Base-by-base conservation (phyloP, 2,797 vertebrate genomes). In the Myripristis jacobus region DNA sequence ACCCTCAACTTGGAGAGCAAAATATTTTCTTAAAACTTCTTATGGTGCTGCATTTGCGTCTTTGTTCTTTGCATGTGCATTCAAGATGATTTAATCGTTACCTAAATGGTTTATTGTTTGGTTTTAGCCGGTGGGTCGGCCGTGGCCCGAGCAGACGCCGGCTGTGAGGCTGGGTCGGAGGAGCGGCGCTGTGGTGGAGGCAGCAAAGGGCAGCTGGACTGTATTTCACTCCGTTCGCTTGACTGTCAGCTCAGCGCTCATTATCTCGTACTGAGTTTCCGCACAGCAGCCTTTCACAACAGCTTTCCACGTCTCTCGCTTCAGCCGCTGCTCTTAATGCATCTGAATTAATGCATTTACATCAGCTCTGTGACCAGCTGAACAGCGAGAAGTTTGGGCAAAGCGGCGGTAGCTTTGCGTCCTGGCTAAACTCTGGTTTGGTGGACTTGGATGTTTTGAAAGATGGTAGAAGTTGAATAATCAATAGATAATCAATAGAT, bases 211-310 rank as follows among this genome's bases (percentile, higher is more conserved):
- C 57, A 79, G 64, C 78, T 70, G 72, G 74, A 73, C 57, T 51
- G 44, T 38, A 68, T 81, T 84, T 78, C 59, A 77, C 58, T 77
- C 54, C 41, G 68, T 83, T 82, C 75, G 72, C 57, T 73, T 31
- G 16, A 70, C 75, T 80, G 76, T 81, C 80, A 69, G 59, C 66
- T 64, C 19, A 5, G 48, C 34, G 54, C 79, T 85, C 72, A 86
- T 85, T 82, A 87, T 81, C 51, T 75, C 65, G 63, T 63, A 67
- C 81, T 75, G 61, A 71, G 71, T 67, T 76, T 82, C 51, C 1
- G 11, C 3, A 24, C 70, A 43, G 61, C 51, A 52, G 36, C 80
- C 61, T 75, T 64, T 13, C 18, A 38, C 47, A 61, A 63, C 61
- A 51, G 57, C 46, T 59, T 69, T 68, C 59, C 61, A 58, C 58